Percentiles rank a stretch among this genome's conserved stretches.
phyloP scores from a whole-genome alignment of 2,888 invertebrate species.

The Metacarcinus magister region DNA sequence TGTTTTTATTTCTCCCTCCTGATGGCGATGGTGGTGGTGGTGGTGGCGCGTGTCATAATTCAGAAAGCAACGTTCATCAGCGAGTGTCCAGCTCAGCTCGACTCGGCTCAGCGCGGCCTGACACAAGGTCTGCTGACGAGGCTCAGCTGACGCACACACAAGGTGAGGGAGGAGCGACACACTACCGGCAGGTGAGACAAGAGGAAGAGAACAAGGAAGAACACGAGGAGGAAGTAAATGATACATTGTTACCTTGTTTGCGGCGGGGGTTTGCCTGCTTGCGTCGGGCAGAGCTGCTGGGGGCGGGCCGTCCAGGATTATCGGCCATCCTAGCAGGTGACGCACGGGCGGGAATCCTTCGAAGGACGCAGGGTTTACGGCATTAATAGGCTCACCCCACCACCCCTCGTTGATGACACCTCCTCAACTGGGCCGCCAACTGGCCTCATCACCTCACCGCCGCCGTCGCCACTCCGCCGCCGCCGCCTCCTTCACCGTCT shows the following conservation, averaged over 20 bases:
- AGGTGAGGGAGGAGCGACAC: not conserved
- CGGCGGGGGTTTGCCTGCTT: constrained; percentile 74
- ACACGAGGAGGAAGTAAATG: not conserved
- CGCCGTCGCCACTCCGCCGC: not conserved
- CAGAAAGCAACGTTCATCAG: constrained; percentile 70
- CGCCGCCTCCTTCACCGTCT: constrained; percentile 32
- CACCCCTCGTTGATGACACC: constrained; percentile 72
- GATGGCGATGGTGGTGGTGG: not conserved
- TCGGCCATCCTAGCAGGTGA: constrained; percentile 67
- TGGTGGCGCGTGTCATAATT: constrained; percentile 47
- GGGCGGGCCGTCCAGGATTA: constrained; percentile 54
- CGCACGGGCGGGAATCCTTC: constrained; percentile 70
- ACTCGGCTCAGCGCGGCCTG: constrained; percentile 55
- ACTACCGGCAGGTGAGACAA: constrained; percentile 36
- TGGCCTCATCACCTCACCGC: constrained; percentile 61
- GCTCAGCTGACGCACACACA: constrained; percentile 12
- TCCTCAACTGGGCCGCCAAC: constrained; percentile 69
- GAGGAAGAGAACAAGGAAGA: not conserved
- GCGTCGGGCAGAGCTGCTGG: constrained; percentile 73
- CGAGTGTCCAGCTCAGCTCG: constrained; percentile 47
- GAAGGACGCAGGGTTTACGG: constrained; percentile 64
- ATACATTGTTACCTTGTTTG: constrained; percentile 72
- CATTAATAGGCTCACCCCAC: constrained; percentile 58
- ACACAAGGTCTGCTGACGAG: constrained; percentile 55
- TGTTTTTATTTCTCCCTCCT: not conserved